Percentiles rank a stretch among this genome's conserved stretches.
These are phyloP conservation scores for Hydrozoanthus gracilis DNA, from an alignment of 92 coral and sea anemone species.

Conservation along the genomic window DNA sequence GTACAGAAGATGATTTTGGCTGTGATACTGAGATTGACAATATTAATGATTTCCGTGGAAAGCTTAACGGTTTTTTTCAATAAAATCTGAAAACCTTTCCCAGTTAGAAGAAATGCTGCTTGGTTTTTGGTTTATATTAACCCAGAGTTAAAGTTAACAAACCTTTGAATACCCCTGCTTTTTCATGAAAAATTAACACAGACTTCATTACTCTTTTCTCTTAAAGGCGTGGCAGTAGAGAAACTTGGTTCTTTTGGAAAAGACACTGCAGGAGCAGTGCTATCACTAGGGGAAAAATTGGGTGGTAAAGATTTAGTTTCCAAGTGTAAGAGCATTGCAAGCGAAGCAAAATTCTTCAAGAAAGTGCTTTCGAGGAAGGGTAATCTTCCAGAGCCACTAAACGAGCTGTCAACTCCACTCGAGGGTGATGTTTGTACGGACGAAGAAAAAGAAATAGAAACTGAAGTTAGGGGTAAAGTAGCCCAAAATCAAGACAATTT, in stretches of 20 bases:
- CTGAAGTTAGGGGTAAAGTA: neutral
- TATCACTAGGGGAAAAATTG: conserved; percentile 13
- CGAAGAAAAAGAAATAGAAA: neutral
- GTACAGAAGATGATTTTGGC: too few relatives aligned
- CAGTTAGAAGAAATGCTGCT: too few relatives aligned
- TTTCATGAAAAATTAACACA: neutral
- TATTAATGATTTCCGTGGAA: too few relatives aligned
- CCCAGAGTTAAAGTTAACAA: too few relatives aligned
- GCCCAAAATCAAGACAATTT: neutral
- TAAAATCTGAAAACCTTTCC: too few relatives aligned
- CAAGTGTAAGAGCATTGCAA: neutral
- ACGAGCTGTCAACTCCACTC: neutral
- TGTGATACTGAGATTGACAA: too few relatives aligned
- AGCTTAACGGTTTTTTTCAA: too few relatives aligned
- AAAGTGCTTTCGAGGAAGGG: neutral
- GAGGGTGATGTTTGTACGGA: neutral
- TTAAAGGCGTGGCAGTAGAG: neutral
- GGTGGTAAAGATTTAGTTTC: conserved; percentile 10
- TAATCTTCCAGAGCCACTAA: conserved; percentile 15
- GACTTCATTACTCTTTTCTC: neutral
- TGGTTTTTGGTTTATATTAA: too few relatives aligned
- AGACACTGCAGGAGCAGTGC: conserved; percentile 9
- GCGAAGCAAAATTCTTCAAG: neutral
- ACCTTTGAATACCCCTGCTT: neutral
- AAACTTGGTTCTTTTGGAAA: conserved; percentile 6